Conservation (phyloP, 1,140 invertebrate species). For the Zaprionus nigranus region DNA sequence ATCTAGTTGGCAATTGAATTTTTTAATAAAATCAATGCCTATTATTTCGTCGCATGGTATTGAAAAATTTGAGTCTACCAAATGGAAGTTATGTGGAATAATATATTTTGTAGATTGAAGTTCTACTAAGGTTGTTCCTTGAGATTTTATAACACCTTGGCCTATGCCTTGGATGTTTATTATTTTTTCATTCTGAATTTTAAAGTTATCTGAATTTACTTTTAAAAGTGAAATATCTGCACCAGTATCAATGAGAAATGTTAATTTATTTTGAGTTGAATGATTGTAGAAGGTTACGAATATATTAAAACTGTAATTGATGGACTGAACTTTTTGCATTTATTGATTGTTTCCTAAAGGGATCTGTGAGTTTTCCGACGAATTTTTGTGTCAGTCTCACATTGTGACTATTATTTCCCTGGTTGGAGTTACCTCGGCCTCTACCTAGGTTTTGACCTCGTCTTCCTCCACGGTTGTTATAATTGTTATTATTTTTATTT, state of each 20-base stretch:
- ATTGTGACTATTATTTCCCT: neutral
- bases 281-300: too few relatives aligned
- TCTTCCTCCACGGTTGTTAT: too few relatives aligned
- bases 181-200: too few relatives aligned
- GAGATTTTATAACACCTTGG: neutral
- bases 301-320: too few relatives aligned
- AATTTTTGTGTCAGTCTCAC: neutral
- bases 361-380: slow-evolving; percentile 1
- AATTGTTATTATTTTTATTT: too few relatives aligned
- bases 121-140: neutral
- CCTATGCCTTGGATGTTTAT: slow-evolving; percentile 2
- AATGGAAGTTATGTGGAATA: neutral
- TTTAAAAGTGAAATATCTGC: neutral
- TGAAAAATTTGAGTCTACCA: too few relatives aligned
- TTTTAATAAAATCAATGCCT: neutral
- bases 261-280: too few relatives aligned
- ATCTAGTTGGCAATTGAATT: too few relatives aligned
- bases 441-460: too few relatives aligned
- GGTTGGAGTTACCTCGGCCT: neutral
- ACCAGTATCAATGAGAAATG: slow-evolving; percentile 1
- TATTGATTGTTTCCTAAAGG: slow-evolving; percentile 1
- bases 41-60: neutral
- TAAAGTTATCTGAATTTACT: neutral
- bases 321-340: neutral
- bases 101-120: neutral